Base-by-base conservation (phyloP, 2,797 vertebrate genomes). In the Pitangus sulphuratus region DNA sequence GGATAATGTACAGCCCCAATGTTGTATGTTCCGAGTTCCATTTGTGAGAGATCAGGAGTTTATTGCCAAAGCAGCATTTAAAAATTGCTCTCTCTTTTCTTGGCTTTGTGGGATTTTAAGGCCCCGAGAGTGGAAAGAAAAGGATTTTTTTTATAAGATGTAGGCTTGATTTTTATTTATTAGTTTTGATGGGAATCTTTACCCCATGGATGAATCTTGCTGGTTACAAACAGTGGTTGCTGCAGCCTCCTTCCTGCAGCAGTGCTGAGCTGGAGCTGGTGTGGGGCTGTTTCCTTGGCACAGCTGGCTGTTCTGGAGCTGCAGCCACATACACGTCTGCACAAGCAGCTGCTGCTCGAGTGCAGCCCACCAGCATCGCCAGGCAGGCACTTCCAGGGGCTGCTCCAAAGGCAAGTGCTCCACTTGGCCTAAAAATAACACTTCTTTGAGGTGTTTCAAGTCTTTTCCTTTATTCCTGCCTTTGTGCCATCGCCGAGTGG, bases 51-150 rank as follows among this genome's bases (percentile, higher is more conserved):
- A 97, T 96, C 97, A 90, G 97, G 96, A 80, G 97, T 98, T 97
- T 97, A 98, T 95, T 97, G 97, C 97, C 93, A 83, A 96, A 97
- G 90, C 94, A 97, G 95, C 96, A 92, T 95, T 98, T 97, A 97
- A 97, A 98, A 97, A 98, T 97, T 97, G 93, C 97, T 97, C 94
- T 94, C 88, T 95, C 78, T 97, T 97, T 97, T 96, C 95, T 96
- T 90, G 87, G 95, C 94, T 97, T 96, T 74, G 83, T 97, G 96
- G 96, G 97, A 97, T 97, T 98, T 98, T 96, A 96, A 54, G 8
- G 94, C 96, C 89, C 91, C 82, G 61, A 42, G 90, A 97, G 84
- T n/a, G 26, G 85, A 95, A 95, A 65, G 42, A 97, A 97, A 97
- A 84, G 84, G 93, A 85, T 85, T 88, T 97, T 89, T 97, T 96